A percentile compares a stretch with the other conserved stretches of the same genome.
These are phyloP conservation scores for Anguilla obscura DNA, from an alignment of 2,797 vertebrate species.

Conservation along the genomic window DNA sequence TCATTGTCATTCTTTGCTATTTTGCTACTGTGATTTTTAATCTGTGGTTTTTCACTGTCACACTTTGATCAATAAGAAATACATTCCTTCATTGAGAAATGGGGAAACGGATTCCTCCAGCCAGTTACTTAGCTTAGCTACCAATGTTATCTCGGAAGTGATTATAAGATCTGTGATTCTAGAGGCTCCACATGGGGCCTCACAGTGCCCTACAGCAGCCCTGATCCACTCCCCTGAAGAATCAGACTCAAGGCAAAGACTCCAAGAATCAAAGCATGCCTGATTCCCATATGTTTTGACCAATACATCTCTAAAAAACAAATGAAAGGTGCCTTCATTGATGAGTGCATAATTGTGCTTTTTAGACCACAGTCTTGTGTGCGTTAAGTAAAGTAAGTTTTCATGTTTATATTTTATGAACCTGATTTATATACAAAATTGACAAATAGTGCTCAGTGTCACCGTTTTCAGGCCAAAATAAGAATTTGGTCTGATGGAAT, in stretches of 20 bases:
- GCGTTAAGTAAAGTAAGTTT: not conserved
- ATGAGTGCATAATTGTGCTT: not conserved
- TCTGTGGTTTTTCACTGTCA: not conserved
- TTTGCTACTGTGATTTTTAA: not conserved
- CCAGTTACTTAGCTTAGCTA: not conserved
- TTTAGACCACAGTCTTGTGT: not conserved
- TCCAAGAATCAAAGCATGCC: not conserved
- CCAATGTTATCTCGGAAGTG: not conserved
- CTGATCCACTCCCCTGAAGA: not conserved
- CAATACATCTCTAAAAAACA: not conserved
- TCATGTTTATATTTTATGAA: not conserved
- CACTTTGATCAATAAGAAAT: no score
- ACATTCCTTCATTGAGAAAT: not conserved
- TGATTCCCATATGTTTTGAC: not conserved
- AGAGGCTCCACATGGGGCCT: not conserved
- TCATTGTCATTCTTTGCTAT: not conserved
- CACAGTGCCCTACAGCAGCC: not conserved
- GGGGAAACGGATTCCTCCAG: not conserved
- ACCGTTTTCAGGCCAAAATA: no score
- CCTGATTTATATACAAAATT: not conserved
- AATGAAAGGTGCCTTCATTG: not conserved
- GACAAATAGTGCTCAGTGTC: not conserved
- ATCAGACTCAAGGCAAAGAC: not conserved
- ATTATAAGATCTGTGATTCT: not conserved
- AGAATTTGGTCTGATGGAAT: no score